A percentile compares a stretch with the other conserved stretches of the same genome.
Conservation (phyloP, 2,888 invertebrate species). For the Rutpela maculata region DNA sequence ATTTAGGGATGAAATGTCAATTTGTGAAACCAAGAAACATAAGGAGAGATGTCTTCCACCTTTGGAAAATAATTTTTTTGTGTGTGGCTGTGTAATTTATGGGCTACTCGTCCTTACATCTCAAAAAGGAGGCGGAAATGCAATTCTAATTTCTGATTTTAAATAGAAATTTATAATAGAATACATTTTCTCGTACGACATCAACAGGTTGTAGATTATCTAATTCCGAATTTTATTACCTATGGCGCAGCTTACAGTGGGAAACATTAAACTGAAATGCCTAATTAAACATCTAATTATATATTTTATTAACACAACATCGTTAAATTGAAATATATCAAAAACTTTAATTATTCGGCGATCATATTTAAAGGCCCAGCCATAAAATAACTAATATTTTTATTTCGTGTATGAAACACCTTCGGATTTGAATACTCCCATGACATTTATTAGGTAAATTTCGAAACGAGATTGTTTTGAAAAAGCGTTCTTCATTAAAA, state of each 20-base stretch:
- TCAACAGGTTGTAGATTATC: not conserved
- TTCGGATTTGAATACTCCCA: not conserved
- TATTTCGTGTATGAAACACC: not conserved
- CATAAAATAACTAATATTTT: constrained; percentile 15
- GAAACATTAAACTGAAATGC: not conserved
- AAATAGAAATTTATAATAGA: not conserved
- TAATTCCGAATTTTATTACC: not conserved
- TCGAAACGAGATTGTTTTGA: constrained; percentile 25
- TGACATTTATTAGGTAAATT: constrained; percentile 32
- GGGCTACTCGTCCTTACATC: not conserved
- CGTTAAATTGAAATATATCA: constrained; percentile 3
- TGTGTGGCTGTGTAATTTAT: no score
- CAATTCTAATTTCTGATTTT: constrained; percentile 2
- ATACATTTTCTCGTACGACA: not conserved
- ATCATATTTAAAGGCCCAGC: constrained; percentile 5
- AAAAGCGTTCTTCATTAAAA: constrained; percentile 38
- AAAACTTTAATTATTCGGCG: constrained; percentile 8
- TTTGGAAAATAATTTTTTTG: no score
- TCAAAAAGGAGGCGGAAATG: constrained; percentile 21
- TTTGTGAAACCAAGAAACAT: no score
- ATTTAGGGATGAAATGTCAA: no score
- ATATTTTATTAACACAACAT: constrained; percentile 7
- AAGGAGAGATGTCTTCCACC: no score
- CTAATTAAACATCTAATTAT: constrained; percentile 1
- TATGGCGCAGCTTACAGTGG: not conserved